A percentile compares a stretch with the other conserved stretches of the same genome.
These are phyloP conservation scores for Drosophila siamana DNA, from an alignment of 2,888 invertebrate species.

Conservation along the genomic window DNA sequence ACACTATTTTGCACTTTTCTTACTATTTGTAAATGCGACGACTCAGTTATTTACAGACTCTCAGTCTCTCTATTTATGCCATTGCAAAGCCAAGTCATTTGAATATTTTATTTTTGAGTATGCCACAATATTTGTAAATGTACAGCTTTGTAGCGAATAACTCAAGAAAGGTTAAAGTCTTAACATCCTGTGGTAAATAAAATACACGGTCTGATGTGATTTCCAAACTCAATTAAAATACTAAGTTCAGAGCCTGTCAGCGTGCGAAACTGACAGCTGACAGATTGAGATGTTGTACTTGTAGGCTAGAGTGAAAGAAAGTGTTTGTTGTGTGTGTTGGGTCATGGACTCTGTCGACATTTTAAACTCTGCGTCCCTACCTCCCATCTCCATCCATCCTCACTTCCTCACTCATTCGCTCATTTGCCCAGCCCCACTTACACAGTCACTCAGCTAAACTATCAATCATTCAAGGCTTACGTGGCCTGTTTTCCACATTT, in stretches of 20 bases:
- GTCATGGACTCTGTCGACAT: slow-evolving; percentile 62
- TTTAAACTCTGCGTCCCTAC: slow-evolving; percentile 25
- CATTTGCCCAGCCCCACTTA: slow-evolving; percentile 14
- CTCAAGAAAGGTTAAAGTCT: slow-evolving; percentile 52
- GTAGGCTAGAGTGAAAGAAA: slow-evolving; percentile 29
- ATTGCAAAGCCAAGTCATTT: neutral
- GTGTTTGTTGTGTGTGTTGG: slow-evolving; percentile 34
- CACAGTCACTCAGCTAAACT: slow-evolving; percentile 34
- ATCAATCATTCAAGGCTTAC: slow-evolving; percentile 65
- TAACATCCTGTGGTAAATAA: slow-evolving; percentile 24
- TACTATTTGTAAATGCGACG: too few species aligned
- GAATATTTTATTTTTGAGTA: too few species aligned
- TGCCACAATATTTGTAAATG: too few species aligned
- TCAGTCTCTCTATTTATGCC: too few species aligned
- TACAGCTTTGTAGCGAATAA: slow-evolving; percentile 16
- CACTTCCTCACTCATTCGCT: slow-evolving; percentile 2
- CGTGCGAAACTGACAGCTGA: slow-evolving; percentile 70
- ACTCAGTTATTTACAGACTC: too few species aligned
- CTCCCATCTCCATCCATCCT: slow-evolving; percentile 7
- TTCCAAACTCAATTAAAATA: slow-evolving; percentile 77
- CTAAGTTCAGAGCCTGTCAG: slow-evolving; percentile 72
- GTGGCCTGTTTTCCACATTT: slow-evolving; percentile 24
- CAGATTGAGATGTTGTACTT: slow-evolving; percentile 58
- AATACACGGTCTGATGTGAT: slow-evolving; percentile 29
- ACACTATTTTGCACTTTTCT: too few species aligned